phyloP scores from a whole-genome alignment of 2,888 invertebrate genomes.

The Nomada fabriciana region DNA sequence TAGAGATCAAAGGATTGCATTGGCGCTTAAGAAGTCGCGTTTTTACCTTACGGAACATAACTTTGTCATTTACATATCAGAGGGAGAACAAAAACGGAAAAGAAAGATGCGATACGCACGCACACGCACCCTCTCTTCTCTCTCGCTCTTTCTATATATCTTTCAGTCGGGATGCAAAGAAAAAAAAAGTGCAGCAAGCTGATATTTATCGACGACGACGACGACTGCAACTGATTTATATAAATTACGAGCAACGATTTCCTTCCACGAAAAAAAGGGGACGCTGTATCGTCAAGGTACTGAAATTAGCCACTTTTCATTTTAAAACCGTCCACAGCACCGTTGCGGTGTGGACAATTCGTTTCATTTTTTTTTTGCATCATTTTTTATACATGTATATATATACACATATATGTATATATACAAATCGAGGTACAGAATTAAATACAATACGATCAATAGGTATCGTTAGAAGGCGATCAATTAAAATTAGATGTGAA shows the following conservation, averaged over 20 bases:
- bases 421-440: constrained; percentile 53
- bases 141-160: neutral
- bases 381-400: constrained; percentile 17
- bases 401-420: constrained; percentile 18
- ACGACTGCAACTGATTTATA: constrained; percentile 11
- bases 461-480: constrained; percentile 23
- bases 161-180: neutral
- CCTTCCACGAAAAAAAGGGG: neutral
- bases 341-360: constrained; percentile 13
- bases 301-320: constrained; percentile 29
- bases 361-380: constrained; percentile 19
- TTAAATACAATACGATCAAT: constrained; percentile 49
- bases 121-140: neutral
- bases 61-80: constrained; percentile 35
- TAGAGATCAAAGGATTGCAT: constrained; percentile 81
- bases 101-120: neutral
- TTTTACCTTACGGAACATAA: constrained; percentile 59
- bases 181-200: neutral
- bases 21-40: constrained; percentile 73
- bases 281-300: constrained; percentile 4
- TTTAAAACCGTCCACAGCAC: constrained; percentile 13
- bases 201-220: neutral
- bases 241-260: neutral
- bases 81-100: neutral
- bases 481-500: constrained; percentile 36